Base-by-base conservation (phyloP, 2,113 vertebrate species). In the Malurus elegans region DNA sequence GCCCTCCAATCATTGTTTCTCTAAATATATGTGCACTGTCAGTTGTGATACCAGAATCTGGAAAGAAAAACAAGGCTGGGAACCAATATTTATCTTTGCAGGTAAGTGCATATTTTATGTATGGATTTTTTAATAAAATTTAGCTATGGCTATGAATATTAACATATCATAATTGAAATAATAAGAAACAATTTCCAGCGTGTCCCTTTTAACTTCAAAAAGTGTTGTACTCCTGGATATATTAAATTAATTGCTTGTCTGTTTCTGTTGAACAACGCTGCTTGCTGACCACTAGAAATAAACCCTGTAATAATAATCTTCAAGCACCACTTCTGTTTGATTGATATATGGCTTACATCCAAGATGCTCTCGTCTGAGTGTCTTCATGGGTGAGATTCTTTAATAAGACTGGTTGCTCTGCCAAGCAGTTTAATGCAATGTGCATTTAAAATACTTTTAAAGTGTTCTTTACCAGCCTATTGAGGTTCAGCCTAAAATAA, bases 231-330 rank as follows among this genome's bases (percentile, higher is more conserved):
- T 80, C 47, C 14, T 93, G 40, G 17, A 13, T 31, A 48, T 45
- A 15, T 69, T 82, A 75, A 93, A 91, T 64, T 74, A 72, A 79
- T 67, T 74, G 12, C 21, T 79, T 72, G 17, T 36, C 28, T 47
- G 18, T 75, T 78, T 82, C 73, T 66, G 14, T 54, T 84, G 47
- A 91, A 86, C 29, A 81, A 57, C 32, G 32, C 5, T 75, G 28
- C 28, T 88, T 82, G 4, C 57, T 86, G 36, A 62, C 12, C 14
- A 65, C 45, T 61, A 86, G 50, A 80, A 90, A 91, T 54, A 89
- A 91, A 74, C 31, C 18, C 51, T 70, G 12, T 44, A 76, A 53
- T 76, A 83, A 48, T 82, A 75, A 79, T 82, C 57, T 90, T 92
- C 36, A 79, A 85, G 40, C 10, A 51, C 36, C 15, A 23, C 45